Base-by-base conservation (phyloP, 2,797 vertebrate genomes). In the Erpetoichthys calabaricus region DNA sequence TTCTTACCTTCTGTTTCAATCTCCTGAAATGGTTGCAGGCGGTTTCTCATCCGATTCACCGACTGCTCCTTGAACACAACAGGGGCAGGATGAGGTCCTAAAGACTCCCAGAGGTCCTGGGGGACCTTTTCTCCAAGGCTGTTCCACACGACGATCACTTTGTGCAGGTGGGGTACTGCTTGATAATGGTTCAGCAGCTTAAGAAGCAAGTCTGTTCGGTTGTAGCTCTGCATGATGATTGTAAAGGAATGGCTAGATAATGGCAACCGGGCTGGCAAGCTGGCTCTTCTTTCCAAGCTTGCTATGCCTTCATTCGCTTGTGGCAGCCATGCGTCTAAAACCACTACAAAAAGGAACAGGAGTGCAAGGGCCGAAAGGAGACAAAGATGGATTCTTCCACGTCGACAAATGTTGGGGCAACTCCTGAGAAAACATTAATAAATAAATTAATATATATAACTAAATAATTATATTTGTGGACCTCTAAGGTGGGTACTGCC, bases 131-230 rank as follows among this genome's bases (percentile, higher is more conserved):
- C 84, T 42, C 84, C 83, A 4, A 94, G 8, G 47, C 94, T 97
- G 75, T 98, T 98, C 94, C 94, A 98, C 1, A 98, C 88, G 5
- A 97, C 88, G 42, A 98, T 78, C 45, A 95, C 80, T 67, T 73
- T 70, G 69, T 86, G 85, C n/a, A 98, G 84, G 54, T 80, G 82
- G 43, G 92, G 89, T 46, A 91, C 74, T 1, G 87, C 94, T 76
- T 97, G 93, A 65, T 94, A 98, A 65, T 96, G 93, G 68, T 98
- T 98, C 47, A 98, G 76, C 58, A 98, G 84, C 72, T 86, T 91
- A 43, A 98, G 69, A 55, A 98, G 77, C 57, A 98, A 61, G 65
- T 98, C 91, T 1, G 92, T 95, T 68, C 93, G 88, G n/a, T 98
- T 97, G 58, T 87, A 92, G 0, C 92, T 93, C 64, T 98, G 94